Conservation (phyloP, 2,113 vertebrate genomes). For the Sturnira hondurensis region DNA sequence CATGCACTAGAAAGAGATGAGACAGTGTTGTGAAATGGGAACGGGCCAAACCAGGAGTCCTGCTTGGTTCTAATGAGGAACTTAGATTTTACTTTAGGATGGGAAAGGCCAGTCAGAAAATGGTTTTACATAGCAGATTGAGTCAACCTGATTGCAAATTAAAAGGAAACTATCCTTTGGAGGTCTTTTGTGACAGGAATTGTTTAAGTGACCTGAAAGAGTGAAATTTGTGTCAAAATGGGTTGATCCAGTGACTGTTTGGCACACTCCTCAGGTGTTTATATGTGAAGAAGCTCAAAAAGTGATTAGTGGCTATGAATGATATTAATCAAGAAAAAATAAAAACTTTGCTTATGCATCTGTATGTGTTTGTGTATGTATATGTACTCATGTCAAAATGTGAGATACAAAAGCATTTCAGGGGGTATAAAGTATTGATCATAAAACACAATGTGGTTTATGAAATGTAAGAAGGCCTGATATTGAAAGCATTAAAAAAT, state of each 20-base stretch:
- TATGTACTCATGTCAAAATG: neutral
- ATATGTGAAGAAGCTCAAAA: neutral
- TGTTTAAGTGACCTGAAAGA: neutral
- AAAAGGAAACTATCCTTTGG: neutral
- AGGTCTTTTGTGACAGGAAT: neutral
- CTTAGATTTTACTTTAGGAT: neutral
- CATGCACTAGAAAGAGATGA: neutral
- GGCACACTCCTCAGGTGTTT: neutral
- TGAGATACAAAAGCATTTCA: neutral
- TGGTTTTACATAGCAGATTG: neutral
- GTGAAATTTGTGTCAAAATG: neutral
- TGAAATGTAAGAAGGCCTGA: neutral
- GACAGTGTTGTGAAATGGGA: neutral
- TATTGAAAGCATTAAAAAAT: neutral
- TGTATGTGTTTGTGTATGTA: too few species aligned
- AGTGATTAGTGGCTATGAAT: neutral
- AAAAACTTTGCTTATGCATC: neutral
- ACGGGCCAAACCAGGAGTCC: neutral
- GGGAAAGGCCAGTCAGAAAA: neutral
- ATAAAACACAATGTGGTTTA: neutral
- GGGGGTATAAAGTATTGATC: neutral
- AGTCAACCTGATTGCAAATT: neutral
- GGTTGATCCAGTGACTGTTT: neutral
- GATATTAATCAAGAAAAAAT: neutral
- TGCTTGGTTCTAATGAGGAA: neutral